A percentile compares a stretch with the other conserved stretches of the same genome.
These are phyloP conservation scores for Cyanoramphus novaezelandiae DNA, from an alignment of 2,113 vertebrate species.

Conservation along the genomic window DNA sequence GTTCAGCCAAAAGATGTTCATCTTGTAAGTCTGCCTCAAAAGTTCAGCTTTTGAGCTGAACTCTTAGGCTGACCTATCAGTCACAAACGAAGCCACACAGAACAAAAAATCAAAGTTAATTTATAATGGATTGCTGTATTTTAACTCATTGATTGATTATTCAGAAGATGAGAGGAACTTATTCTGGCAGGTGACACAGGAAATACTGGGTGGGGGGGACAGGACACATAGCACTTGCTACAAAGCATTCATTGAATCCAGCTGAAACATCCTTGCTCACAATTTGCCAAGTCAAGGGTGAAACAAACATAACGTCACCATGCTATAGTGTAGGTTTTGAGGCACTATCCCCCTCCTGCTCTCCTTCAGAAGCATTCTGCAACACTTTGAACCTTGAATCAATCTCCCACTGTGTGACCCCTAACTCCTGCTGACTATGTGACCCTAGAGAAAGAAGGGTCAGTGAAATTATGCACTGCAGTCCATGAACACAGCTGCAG, in stretches of 20 bases:
- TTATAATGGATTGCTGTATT: not conserved
- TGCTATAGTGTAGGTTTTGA: not conserved
- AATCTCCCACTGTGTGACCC: not conserved
- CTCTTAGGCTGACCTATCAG: not conserved
- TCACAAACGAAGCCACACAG: not conserved
- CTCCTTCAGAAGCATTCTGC: not conserved
- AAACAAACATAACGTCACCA: not conserved
- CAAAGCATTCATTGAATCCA: not conserved
- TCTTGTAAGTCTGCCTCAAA: not conserved
- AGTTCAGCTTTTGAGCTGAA: not conserved
- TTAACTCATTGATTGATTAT: not conserved
- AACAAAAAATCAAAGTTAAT: not conserved
- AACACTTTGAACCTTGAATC: constrained; percentile 44
- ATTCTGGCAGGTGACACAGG: not conserved
- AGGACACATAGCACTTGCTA: not conserved
- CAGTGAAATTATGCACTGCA: constrained; percentile 8
- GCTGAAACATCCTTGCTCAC: not conserved
- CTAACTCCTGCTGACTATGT: constrained; percentile 20
- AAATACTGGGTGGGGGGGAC: not conserved
- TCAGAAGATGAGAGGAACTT: constrained; percentile 9
- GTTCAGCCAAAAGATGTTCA: not conserved
- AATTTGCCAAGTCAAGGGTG: not conserved
- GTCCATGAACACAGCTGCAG: not conserved
- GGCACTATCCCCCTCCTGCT: not conserved
- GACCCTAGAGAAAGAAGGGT: not conserved